Percentiles rank a stretch among this genome's conserved stretches.
Conservation (phyloP, 1,140 invertebrate genomes). For the Cyrtorhinus lividipennis region DNA sequence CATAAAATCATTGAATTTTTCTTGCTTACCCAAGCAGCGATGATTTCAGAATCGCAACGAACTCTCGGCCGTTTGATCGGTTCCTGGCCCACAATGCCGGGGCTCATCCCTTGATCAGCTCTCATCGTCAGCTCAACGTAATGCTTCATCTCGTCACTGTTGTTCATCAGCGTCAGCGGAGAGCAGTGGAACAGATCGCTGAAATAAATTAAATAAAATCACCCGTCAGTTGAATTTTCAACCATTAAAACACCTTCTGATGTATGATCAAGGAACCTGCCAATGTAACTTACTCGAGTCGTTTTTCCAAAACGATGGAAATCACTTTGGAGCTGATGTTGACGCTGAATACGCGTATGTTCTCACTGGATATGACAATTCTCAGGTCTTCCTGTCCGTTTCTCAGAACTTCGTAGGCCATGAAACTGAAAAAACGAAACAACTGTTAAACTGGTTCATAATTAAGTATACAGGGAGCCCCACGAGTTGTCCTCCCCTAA, state of each 20-base stretch:
- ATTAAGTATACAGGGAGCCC: too few species aligned
- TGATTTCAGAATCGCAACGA: slow-evolving; percentile 59
- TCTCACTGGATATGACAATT: slow-evolving; percentile 59
- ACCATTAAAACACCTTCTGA: neutral
- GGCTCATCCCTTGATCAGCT: slow-evolving; percentile 30
- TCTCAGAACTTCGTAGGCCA: slow-evolving; percentile 65
- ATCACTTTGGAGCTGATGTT: slow-evolving; percentile 27
- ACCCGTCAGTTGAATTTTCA: neutral
- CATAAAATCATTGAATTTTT: too few species aligned
- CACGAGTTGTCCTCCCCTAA: too few species aligned
- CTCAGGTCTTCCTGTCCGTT: slow-evolving; percentile 51
- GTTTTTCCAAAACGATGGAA: slow-evolving; percentile 48
- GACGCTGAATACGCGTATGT: slow-evolving; percentile 57
- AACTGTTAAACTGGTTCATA: too few species aligned
- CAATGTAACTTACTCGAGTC: slow-evolving; percentile 38
- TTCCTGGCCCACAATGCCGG: slow-evolving; percentile 31
- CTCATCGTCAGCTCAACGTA: slow-evolving; percentile 65
- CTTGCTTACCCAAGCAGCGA: slow-evolving; percentile 64
- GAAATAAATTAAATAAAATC: slow-evolving; percentile 26
- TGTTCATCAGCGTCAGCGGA: slow-evolving; percentile 36
- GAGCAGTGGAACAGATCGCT: slow-evolving; percentile 44
- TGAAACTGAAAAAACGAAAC: slow-evolving; percentile 38
- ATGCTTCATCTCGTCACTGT: slow-evolving; percentile 36
- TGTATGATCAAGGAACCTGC: neutral
- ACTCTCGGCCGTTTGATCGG: slow-evolving; percentile 57